Percentiles rank a stretch among this genome's conserved stretches.
Conservation (phyloP, 2,113 vertebrate species). For the Pachycephala philippinensis region DNA sequence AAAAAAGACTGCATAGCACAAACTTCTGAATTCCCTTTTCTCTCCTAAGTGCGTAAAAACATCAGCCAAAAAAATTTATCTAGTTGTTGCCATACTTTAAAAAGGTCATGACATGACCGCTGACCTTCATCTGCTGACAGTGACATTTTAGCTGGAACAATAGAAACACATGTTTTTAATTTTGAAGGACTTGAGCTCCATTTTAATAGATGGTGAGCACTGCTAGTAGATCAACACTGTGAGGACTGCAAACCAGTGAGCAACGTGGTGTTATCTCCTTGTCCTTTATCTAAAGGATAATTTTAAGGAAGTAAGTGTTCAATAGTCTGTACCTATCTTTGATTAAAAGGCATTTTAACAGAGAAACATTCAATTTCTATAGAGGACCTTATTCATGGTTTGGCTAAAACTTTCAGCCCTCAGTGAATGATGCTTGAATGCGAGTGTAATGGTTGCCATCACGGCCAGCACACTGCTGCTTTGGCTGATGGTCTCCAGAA, state of each 20-base stretch:
- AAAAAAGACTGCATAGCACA: fast-evolving
- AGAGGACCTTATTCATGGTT: neutral
- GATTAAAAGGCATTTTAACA: neutral
- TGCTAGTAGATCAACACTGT: neutral
- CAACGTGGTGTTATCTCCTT: neutral
- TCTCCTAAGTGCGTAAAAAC: neutral
- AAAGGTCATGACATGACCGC: neutral
- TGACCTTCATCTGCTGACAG: neutral
- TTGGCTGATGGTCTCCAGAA: neutral
- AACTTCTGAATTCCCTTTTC: neutral
- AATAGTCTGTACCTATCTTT: neutral
- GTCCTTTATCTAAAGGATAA: neutral
- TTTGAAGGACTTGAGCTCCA: neutral
- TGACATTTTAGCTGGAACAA: neutral
- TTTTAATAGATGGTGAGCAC: neutral
- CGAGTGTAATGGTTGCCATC: neutral
- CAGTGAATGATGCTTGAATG: neutral
- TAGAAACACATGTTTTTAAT: neutral
- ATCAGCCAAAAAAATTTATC: neutral
- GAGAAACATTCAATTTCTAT: neutral
- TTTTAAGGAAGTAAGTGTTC: neutral
- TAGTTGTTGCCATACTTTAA: neutral
- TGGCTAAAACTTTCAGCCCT: neutral
- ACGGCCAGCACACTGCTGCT: neutral
- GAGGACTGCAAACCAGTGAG: neutral